Evolutionary conservation across 2,113 vertebrate species (phyloP).

Genomic region (Cochlearius cochlearius): DNA sequence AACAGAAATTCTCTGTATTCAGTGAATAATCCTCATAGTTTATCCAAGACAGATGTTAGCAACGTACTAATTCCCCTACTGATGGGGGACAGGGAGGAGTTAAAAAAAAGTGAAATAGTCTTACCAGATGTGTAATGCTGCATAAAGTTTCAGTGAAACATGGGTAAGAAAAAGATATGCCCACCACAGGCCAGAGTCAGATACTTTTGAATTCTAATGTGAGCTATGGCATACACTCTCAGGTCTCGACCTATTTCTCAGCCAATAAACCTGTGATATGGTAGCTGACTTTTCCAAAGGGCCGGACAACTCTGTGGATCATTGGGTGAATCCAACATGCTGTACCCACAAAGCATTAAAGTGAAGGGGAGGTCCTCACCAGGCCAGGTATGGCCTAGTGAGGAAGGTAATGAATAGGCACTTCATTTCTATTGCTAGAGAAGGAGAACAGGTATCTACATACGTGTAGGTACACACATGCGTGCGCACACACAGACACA

Average conservation of each 20-base stretch:
- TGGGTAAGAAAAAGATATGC: rapidly evolving
- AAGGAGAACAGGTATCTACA: background rate
- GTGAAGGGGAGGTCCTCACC: background rate
- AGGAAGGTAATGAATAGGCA: background rate
- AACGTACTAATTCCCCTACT: background rate
- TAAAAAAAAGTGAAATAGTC: background rate
- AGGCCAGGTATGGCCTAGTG: background rate
- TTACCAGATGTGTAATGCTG: background rate
- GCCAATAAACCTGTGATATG: background rate
- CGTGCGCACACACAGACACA: rapidly evolving
- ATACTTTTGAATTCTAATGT: background rate
- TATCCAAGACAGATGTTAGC: background rate
- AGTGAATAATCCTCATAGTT: background rate
- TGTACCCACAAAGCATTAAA: background rate
- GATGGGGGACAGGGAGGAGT: rapidly evolving
- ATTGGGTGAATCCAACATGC: background rate
- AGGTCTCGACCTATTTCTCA: background rate
- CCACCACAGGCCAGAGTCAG: background rate
- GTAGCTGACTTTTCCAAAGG: background rate
- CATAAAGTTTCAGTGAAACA: background rate
- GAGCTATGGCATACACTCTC: background rate
- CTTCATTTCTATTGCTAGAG: background rate
- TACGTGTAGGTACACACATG: background rate
- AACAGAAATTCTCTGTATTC: background rate
- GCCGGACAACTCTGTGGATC: background rate